Evolutionary conservation across 2,113 vertebrate species (phyloP).

Genomic region (Passerina amoena): DNA sequence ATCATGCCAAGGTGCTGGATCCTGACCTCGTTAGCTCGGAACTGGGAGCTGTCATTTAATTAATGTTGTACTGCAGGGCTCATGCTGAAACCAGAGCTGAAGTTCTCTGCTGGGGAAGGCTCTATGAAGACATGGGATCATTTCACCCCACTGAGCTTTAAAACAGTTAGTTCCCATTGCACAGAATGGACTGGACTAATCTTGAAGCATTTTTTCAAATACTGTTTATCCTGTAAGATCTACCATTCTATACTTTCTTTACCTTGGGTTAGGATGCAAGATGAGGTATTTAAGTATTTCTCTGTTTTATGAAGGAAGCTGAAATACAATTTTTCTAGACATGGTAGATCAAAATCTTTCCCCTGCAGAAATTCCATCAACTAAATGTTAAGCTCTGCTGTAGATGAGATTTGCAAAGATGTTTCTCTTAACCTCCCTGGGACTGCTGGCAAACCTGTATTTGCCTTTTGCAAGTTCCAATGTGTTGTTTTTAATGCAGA

Average conservation of each 20-base stretch:
- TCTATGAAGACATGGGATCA: background rate
- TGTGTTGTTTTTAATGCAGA: background rate
- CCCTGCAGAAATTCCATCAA: background rate
- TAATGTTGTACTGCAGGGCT: background rate
- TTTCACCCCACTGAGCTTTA: background rate
- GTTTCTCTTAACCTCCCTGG: background rate
- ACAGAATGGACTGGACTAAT: background rate
- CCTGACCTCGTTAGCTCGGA: background rate
- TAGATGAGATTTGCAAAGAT: background rate
- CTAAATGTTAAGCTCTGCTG: background rate
- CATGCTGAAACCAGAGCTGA: background rate
- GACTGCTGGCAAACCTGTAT: background rate
- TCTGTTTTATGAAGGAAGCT: background rate
- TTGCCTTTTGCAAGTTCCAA: background rate
- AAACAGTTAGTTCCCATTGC: background rate
- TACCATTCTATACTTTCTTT: background rate
- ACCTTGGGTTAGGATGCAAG: background rate
- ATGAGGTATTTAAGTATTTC: background rate
- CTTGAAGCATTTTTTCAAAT: background rate
- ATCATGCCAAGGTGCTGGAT: background rate
- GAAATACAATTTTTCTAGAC: background rate
- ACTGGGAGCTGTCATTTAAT: background rate
- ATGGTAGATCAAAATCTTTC: background rate
- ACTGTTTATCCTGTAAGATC: background rate
- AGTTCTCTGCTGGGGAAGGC: background rate